Base-by-base conservation (phyloP, 2,888 invertebrate genomes). In the Amaurobius ferox region DNA sequence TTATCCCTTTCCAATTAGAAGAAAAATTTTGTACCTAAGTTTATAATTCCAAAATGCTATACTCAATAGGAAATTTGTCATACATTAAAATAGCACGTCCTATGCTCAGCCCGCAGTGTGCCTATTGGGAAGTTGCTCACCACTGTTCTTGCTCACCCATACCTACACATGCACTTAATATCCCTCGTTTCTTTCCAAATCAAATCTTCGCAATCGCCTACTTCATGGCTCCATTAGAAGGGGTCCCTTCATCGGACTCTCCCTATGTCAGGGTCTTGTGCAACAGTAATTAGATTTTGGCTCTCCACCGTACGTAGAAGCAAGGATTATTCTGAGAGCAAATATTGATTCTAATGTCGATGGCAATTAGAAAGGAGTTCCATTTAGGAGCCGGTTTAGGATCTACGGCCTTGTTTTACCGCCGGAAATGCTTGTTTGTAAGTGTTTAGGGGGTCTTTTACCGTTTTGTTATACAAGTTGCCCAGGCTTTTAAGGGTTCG, bases 321-420 rank as follows among this genome's bases (percentile, higher is more conserved):
- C 73, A 62, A 64, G 76, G 83, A 83, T 83, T 83, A 83, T 83
- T 83, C 76, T 71, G 71, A 77, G 76, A 77, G 77, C 76, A 83
- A 83, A 83, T 83, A 83, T 83, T 83, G 83, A 83, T 83, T 83
- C 83, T 83, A 70, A 77, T 83, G 83, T 83, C 83, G 83, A 11
- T 70, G 64, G 76, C 77, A 83, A 83, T 83, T 83, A 83, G 83
- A 76, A 76, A 48, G 62, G 76, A 83, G 83, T 83, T 83, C 71
- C 77, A 77, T 83, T 83, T 77, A 77, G 62, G 19, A 28, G 61
- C 7, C 7, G 32, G 30, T 55, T 19, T 0, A 11, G 44, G 40
- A 29, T 7, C 64, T 13, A 61, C 61, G 35, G 23, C 26, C 23
- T 26, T 29, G 6, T 26, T 66, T 66, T 32, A 66, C 32, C 66